Evolutionary conservation across 2,113 vertebrate genomes (phyloP).

Genomic region (Phylloscopus trochilus): DNA sequence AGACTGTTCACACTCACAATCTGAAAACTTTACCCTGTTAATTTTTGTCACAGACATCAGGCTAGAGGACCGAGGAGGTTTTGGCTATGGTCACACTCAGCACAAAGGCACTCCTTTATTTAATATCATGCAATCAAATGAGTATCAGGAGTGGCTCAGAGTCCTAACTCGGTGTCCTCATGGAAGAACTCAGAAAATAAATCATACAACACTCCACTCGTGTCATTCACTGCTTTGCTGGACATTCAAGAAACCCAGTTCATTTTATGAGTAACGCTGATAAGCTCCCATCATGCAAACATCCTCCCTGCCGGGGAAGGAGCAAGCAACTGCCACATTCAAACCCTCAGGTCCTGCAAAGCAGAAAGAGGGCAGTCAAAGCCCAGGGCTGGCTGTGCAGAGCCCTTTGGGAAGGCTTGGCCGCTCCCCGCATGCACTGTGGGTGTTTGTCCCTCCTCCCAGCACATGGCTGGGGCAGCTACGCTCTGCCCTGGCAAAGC

Average conservation of each 20-base stretch:
- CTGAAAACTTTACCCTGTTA: neutral
- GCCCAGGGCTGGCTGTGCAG: neutral
- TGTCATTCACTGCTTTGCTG: neutral
- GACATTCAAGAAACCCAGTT: neutral
- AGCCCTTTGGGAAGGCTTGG: neutral
- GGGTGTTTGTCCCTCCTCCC: neutral
- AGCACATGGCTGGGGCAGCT: neutral
- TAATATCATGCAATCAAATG: neutral
- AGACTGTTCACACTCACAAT: neutral
- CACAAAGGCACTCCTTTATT: neutral
- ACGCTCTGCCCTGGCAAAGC: neutral
- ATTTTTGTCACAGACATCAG: neutral
- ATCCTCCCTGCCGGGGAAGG: neutral
- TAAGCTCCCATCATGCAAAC: neutral
- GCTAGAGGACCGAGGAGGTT: neutral
- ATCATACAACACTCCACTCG: neutral
- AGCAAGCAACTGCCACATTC: accelerated
- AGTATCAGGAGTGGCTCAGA: neutral
- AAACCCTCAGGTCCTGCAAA: neutral
- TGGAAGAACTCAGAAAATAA: neutral
- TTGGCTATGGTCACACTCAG: neutral
- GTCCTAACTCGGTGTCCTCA: neutral
- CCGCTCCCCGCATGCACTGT: neutral
- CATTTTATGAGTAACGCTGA: neutral
- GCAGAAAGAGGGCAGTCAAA: neutral